These are phyloP conservation scores for Orthonychiurus folsomi DNA, from an alignment of 2,888 invertebrate genomes.

Conservation along the genomic window DNA sequence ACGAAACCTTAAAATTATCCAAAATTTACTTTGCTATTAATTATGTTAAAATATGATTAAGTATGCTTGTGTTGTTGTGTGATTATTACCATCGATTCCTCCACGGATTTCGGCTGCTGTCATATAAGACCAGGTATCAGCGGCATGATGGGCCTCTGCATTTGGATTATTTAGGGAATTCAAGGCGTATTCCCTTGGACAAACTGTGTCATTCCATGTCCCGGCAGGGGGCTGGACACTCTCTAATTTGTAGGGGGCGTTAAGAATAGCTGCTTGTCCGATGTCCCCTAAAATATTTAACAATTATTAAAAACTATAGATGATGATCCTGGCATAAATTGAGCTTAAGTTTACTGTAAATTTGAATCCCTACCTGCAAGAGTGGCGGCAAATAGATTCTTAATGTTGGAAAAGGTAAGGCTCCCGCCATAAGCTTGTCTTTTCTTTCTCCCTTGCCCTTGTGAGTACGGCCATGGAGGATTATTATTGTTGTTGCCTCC, in stretches of 20 bases:
- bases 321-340: not conserved
- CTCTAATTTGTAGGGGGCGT: slow-evolving; percentile 14
- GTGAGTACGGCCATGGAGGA: not conserved
- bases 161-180: slow-evolving; percentile 18
- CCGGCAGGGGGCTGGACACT: slow-evolving; percentile 23
- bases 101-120: slow-evolving; percentile 38
- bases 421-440: slow-evolving; percentile 20
- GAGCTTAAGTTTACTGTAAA: not conserved
- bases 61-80: too few relatives aligned
- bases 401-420: slow-evolving; percentile 20
- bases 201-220: slow-evolving; percentile 32
- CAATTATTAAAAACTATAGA: slow-evolving; percentile 2
- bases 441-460: slow-evolving; percentile 16
- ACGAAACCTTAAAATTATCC: slow-evolving; percentile 23
- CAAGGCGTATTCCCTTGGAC: slow-evolving; percentile 33
- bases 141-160: slow-evolving; percentile 19
- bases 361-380: slow-evolving; percentile 19
- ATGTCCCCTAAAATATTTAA: slow-evolving; percentile 28
- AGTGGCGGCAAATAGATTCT: slow-evolving; percentile 33
- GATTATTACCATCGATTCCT: slow-evolving; percentile 38
- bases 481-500: not conserved
- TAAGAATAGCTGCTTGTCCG: slow-evolving; percentile 36
- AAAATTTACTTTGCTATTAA: not conserved
- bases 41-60: not conserved
- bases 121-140: slow-evolving; percentile 30